Conservation (phyloP, 2,888 invertebrate genomes). For the Taphrorychus bicolor region DNA sequence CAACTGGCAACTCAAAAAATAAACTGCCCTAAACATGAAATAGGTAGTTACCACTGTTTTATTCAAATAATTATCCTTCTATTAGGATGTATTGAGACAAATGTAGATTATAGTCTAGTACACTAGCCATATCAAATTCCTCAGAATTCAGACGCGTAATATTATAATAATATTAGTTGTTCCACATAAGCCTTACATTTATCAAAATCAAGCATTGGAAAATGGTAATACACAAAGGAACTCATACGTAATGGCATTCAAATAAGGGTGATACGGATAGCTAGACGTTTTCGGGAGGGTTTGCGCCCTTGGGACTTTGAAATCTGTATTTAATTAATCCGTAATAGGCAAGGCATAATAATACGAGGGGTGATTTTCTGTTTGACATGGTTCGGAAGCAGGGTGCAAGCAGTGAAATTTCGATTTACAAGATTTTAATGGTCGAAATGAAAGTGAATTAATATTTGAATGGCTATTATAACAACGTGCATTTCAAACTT, state of each 20-base stretch:
- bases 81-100: no score
- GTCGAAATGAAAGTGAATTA: background rate
- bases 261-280: conserved; percentile 29
- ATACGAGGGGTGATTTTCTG: background rate
- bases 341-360: background rate
- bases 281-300: conserved; percentile 14
- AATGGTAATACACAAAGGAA: conserved; percentile 26
- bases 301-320: conserved; percentile 5
- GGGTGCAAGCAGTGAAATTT: background rate
- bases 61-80: no score
- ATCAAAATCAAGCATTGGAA: conserved; percentile 19
- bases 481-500: background rate
- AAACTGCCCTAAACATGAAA: no score
- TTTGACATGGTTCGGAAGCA: background rate
- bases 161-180: no score
- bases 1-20: no score
- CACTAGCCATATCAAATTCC: no score
- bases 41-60: no score
- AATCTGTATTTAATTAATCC: conserved; percentile 27
- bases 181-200: background rate
- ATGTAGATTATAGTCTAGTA: no score
- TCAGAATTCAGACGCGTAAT: no score
- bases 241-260: conserved; percentile 23
- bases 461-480: background rate
- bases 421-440: background rate